phyloP scores from a whole-genome alignment of 2,888 invertebrate genomes.

The Tolmerus cingulatus region DNA sequence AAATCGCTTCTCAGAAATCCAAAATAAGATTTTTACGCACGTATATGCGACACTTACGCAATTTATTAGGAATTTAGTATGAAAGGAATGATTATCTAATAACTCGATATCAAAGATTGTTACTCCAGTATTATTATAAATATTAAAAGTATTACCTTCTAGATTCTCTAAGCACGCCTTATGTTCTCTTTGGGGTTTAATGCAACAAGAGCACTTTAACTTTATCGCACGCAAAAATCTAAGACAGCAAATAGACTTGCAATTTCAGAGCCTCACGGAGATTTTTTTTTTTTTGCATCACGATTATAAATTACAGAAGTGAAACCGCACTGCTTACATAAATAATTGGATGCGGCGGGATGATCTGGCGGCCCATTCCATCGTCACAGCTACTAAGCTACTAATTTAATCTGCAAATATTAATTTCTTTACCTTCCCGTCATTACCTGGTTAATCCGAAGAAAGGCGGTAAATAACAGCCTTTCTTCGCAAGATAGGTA shows the following conservation, averaged over 20 bases:
- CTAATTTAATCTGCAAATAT: conserved; percentile 10
- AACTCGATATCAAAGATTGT: too few relatives aligned
- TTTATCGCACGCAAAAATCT: not conserved
- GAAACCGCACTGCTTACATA: not conserved
- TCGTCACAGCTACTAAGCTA: not conserved
- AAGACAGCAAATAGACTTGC: not conserved
- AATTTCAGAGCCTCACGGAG: not conserved
- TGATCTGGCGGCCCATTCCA: not conserved
- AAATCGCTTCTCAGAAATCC: too few relatives aligned
- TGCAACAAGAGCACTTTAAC: not conserved
- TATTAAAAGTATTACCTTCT: too few relatives aligned
- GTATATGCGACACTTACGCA: too few relatives aligned
- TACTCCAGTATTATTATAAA: too few relatives aligned
- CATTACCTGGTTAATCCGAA: not conserved
- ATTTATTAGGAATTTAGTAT: too few relatives aligned
- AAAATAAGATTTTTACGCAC: too few relatives aligned
- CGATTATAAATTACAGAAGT: not conserved
- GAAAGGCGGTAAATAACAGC: not conserved
- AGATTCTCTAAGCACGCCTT: not conserved
- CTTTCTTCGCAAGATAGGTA: not conserved
- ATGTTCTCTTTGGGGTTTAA: not conserved
- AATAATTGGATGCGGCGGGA: not conserved
- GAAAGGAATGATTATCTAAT: too few relatives aligned
- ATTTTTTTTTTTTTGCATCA: conserved; percentile 19
- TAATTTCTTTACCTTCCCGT: not conserved